Percentiles rank a stretch among this genome's conserved stretches.
phyloP scores from a whole-genome alignment of 2,888 invertebrate genomes.

The Noctua pronuba region DNA sequence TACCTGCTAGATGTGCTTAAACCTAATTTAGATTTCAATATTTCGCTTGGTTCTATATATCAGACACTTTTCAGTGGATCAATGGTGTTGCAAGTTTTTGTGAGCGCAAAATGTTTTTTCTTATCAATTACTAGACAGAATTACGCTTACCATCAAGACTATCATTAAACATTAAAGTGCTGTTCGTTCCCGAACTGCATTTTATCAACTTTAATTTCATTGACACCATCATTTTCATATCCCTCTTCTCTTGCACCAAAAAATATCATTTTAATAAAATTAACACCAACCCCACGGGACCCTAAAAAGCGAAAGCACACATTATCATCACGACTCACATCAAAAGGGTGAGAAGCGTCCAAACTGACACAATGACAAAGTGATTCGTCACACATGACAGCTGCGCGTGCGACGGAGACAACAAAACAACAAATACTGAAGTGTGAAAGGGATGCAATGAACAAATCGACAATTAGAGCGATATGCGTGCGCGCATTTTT shows the following conservation, averaged over 20 bases:
- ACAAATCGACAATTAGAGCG: conserved; percentile 77
- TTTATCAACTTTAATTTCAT: conserved; percentile 5
- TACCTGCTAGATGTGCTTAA: neutral
- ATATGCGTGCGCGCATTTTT: conserved; percentile 69
- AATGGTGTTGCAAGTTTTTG: neutral
- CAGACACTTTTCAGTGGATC: neutral
- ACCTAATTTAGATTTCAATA: rapidly evolving
- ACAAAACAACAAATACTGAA: conserved; percentile 43
- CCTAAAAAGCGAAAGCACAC: conserved; percentile 65
- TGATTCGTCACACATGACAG: conserved; percentile 89
- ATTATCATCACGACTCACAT: conserved; percentile 66
- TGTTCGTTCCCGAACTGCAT: neutral
- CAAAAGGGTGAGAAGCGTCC: conserved; percentile 88
- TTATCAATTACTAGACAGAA: neutral
- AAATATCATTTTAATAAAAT: conserved; percentile 60
- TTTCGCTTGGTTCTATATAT: neutral
- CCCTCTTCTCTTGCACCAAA: conserved; percentile 7
- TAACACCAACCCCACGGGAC: conserved; percentile 59
- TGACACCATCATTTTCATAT: conserved; percentile 21
- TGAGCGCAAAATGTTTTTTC: neutral
- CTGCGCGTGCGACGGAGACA: conserved; percentile 78
- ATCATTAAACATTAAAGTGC: too few relatives aligned
- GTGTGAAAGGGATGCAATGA: conserved; percentile 60
- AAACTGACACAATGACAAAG: conserved; percentile 88
- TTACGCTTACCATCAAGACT: neutral